Evolutionary conservation across 2,113 vertebrate species (phyloP).

Genomic region (Cavia aperea): DNA sequence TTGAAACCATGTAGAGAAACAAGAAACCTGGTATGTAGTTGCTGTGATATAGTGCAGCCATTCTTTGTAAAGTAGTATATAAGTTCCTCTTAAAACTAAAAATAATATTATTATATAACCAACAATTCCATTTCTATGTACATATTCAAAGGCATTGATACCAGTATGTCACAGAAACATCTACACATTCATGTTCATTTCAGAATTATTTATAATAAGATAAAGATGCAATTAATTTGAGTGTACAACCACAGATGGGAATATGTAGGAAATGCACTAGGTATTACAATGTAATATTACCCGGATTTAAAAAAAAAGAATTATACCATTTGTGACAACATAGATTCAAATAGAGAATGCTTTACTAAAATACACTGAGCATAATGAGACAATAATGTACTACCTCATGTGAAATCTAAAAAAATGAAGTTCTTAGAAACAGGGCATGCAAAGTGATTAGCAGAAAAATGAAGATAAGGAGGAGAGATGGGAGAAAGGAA

Average conservation of each 20-base stretch:
- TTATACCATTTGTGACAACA: neutral
- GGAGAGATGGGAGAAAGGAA: neutral
- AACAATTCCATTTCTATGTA: neutral
- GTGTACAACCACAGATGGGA: neutral
- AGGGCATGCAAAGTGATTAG: neutral
- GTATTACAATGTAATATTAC: too few relatives aligned
- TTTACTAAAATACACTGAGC: neutral
- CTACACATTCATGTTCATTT: neutral
- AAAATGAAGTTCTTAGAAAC: neutral
- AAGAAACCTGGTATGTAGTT: neutral
- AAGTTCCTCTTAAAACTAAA: neutral
- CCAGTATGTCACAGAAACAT: neutral
- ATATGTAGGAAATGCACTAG: neutral
- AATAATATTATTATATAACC: neutral
- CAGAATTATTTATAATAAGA: neutral
- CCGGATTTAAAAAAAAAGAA: too few relatives aligned
- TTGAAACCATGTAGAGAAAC: neutral
- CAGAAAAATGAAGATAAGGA: neutral
- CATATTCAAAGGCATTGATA: neutral
- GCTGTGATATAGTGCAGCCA: neutral
- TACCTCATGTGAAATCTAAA: neutral
- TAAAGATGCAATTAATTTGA: neutral
- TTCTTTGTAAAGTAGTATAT: neutral
- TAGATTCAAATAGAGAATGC: neutral
- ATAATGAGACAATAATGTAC: neutral